phyloP scores from a whole-genome alignment of 2,888 invertebrate genomes.

The Lepidocyrtinus sp. region DNA sequence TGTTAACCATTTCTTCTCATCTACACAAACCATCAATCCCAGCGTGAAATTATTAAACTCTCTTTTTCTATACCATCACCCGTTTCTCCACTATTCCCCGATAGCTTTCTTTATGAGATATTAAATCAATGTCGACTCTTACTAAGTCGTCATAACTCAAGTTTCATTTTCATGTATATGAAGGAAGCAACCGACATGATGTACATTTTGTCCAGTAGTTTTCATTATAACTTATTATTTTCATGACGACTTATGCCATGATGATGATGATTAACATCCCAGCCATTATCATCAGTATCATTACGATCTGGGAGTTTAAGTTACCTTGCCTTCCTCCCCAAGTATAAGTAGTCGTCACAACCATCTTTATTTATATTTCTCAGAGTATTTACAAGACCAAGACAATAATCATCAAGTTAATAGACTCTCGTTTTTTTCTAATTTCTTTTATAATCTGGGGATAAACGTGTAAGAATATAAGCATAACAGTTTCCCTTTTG shows the following conservation, averaged over 20 bases:
- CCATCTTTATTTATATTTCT: not conserved
- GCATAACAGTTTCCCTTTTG: not conserved
- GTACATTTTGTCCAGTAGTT: constrained; percentile 13
- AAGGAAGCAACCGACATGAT: constrained; percentile 11
- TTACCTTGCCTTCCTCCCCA: not conserved
- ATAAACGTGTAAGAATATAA: no score
- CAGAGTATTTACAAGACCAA: not conserved
- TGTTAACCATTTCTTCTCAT: constrained; percentile 36
- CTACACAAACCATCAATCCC: constrained; percentile 68
- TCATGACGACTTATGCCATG: constrained; percentile 15
- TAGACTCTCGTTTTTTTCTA: constrained; percentile 10
- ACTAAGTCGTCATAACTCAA: constrained; percentile 70
- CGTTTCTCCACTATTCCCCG: constrained; percentile 44
- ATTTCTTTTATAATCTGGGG: constrained; percentile 3
- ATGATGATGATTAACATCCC: constrained; percentile 3
- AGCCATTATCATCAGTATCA: not conserved
- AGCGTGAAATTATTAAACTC: constrained; percentile 70
- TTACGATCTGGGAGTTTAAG: not conserved
- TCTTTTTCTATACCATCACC: constrained; percentile 67
- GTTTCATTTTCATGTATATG: constrained; percentile 62
- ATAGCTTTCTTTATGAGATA: constrained; percentile 69
- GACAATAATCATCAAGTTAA: constrained; percentile 6
- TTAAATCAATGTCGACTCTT: constrained; percentile 70
- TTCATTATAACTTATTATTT: constrained; percentile 11
- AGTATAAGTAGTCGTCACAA: not conserved